These are phyloP conservation scores for Halocynthia aurantium DNA, from an alignment of 23 tunicate genomes.

Conservation along the genomic window DNA sequence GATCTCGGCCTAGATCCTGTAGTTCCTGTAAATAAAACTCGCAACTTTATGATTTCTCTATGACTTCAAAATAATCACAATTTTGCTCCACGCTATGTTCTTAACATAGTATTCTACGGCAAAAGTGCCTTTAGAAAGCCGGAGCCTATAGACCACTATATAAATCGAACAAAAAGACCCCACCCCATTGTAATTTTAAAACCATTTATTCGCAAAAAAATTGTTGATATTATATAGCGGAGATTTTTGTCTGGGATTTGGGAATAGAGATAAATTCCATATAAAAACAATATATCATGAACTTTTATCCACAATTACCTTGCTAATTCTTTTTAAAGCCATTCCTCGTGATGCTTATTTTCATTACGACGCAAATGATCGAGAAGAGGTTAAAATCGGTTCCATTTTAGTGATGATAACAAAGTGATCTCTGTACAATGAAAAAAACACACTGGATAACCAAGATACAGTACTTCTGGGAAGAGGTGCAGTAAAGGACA, in stretches of 20 bases:
- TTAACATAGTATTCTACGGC: too few relatives aligned
- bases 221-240: too few relatives aligned
- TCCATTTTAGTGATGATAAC: neutral
- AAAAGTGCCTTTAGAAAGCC: too few relatives aligned
- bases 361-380: neutral
- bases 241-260: too few relatives aligned
- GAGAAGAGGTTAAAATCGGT: neutral
- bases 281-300: neutral
- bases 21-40: conserved; percentile 36
- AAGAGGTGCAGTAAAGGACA: too few relatives aligned
- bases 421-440: neutral
- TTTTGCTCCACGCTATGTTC: too few relatives aligned
- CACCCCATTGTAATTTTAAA: neutral
- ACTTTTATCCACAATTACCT: conserved; percentile 1
- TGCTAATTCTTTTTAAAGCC: conserved; percentile 45
- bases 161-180: too few relatives aligned
- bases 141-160: too few relatives aligned
- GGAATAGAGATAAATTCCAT: neutral
- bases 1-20: conserved; percentile 50
- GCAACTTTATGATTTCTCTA: neutral
- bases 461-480: neutral
- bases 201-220: neutral
- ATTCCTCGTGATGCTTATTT: neutral
- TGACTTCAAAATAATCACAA: too few relatives aligned
- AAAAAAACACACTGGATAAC: neutral